A percentile compares a stretch with the other conserved stretches of the same genome.
phyloP scores from a whole-genome alignment of 2,888 invertebrate species.

The Himalopsyche anomala region DNA sequence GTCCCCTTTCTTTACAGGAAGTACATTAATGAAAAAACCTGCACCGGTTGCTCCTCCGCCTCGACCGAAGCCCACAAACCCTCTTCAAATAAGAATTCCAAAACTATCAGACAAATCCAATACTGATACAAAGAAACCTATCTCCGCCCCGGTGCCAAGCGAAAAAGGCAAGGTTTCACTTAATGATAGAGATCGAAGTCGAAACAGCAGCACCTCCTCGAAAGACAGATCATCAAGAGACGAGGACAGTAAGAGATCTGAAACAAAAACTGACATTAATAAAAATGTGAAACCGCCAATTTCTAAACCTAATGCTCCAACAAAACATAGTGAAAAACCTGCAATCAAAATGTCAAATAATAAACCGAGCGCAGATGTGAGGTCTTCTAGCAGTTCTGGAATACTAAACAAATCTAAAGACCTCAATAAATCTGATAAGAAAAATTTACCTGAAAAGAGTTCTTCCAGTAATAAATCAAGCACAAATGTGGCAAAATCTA shows the following conservation, averaged over 20 bases:
- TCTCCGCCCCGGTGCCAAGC: constrained; percentile 67
- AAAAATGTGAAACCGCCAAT: constrained; percentile 50
- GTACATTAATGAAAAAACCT: constrained; percentile 71
- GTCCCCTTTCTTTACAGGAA: constrained; percentile 67
- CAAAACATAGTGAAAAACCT: constrained; percentile 70
- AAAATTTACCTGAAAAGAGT: constrained; percentile 14
- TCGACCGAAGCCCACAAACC: constrained; percentile 52
- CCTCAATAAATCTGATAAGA: background rate
- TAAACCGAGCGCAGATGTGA: background rate
- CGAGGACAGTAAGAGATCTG: constrained; percentile 70
- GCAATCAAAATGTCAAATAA: constrained; percentile 68
- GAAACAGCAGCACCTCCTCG: constrained; percentile 70
- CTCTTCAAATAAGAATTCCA: constrained; percentile 73
- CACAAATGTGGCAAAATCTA: constrained; percentile 5
- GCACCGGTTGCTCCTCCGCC: constrained; percentile 71
- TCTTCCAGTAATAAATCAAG: constrained; percentile 37
- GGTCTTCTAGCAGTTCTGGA: background rate
- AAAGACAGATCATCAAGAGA: constrained; percentile 69
- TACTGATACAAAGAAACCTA: constrained; percentile 69
- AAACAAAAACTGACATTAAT: constrained; percentile 66
- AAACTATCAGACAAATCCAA: constrained; percentile 70
- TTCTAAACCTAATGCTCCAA: constrained; percentile 45
- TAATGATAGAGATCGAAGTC: constrained; percentile 67
- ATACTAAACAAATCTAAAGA: constrained; percentile 38
- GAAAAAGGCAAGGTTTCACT: constrained; percentile 61